Evolutionary conservation across 2,797 vertebrate genomes (phyloP).

Genomic region (Pangasius krempfi): DNA sequence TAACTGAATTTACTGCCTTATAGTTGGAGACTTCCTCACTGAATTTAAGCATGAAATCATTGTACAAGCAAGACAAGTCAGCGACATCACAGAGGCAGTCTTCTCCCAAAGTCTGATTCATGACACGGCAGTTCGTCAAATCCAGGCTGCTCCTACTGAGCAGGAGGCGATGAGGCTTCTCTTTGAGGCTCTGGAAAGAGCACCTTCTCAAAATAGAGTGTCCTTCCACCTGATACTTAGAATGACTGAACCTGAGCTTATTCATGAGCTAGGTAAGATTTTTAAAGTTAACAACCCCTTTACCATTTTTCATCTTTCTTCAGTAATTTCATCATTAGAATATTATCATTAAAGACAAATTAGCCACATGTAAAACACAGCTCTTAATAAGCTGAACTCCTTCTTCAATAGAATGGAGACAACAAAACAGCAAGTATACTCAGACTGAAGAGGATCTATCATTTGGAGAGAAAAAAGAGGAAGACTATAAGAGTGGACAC

Average conservation of each 20-base stretch:
- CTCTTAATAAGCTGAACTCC: background rate
- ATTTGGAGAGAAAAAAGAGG: slow-evolving; percentile 49
- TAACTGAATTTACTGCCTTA: background rate
- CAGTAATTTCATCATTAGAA: background rate
- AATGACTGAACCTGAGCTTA: slow-evolving; percentile 56
- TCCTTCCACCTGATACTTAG: slow-evolving; percentile 58
- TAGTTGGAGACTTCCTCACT: slow-evolving; percentile 60
- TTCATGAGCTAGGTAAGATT: slow-evolving; percentile 58
- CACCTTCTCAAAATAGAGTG: slow-evolving; percentile 48
- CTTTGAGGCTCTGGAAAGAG: slow-evolving; percentile 57
- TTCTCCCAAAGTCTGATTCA: slow-evolving; percentile 59
- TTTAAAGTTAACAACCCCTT: background rate
- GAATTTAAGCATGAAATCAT: slow-evolving; percentile 62
- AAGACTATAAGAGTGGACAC: slow-evolving; percentile 45
- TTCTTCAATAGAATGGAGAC: slow-evolving; percentile 62
- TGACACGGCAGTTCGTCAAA: slow-evolving; percentile 35
- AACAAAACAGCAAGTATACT: slow-evolving; percentile 57
- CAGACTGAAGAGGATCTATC: slow-evolving; percentile 55
- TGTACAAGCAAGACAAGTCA: slow-evolving; percentile 35
- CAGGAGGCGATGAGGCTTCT: slow-evolving; percentile 59
- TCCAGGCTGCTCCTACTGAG: slow-evolving; percentile 48
- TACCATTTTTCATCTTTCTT: background rate
- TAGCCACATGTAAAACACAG: background rate
- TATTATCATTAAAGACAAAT: background rate
- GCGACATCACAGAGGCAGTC: slow-evolving; percentile 54